Base-by-base conservation (phyloP, 2,888 invertebrate genomes). In the Trachelus iudaicus region DNA sequence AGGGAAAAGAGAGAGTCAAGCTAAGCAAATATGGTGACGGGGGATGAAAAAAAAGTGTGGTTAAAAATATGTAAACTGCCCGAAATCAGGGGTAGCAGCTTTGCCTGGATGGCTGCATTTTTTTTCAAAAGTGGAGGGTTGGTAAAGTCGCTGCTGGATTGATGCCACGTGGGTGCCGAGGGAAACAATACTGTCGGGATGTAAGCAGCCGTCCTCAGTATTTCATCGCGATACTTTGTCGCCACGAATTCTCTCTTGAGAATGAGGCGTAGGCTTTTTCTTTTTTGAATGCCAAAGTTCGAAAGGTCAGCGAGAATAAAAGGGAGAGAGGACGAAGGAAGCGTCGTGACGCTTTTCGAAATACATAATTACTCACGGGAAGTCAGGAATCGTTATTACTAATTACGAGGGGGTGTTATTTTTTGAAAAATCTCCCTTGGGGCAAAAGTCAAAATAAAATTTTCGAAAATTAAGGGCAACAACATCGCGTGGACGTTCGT, bases 201-300 rank as follows among this genome's bases (percentile, higher is more conserved):
- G 75, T 40, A 68, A 40, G 69, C 76, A 78, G 78, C 78, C 78
- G 78, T 75, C 68, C 73, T 73, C 75, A 73, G 78, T 78, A 78
- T 78, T 78, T 78, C 78, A 78, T 75, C 78, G 78, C 75, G 78
- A 78, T 71, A 78, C 78, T 78, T 78, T 76, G 78, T 78, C 78
- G 78, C 75, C 11, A 33, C 31, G 30, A 30, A 40, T 40, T 40
- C 40, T 40, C 40, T 69, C 30, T 30, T 69, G 30, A 30, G 69
- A 33, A 33, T 11, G 69, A 40, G 69, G 33, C 30, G 69, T 3
- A 33, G 33, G 30, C 15, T 69, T n/a, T 30, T 69, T n/a, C 11
- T 69, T 69, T 33, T 69, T 33, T 3, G 30, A 12, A 33, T 15
- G 12, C n/a, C 69, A 15, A 69, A 33, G 69, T 31, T 69, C 69